These are phyloP conservation scores for cattle (Bos taurus) DNA, from an alignment of 2,113 vertebrate genomes.

Conservation along the genomic window ARS-UCD2.0 NC_037350.1:42491001-42491500, in stretches of 20 bases:
- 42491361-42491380: background rate
- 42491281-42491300: background rate
- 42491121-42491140: background rate
- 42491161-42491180: background rate
- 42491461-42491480: background rate
- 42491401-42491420: background rate
- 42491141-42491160: background rate
- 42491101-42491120: background rate
- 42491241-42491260: background rate
- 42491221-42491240: background rate
- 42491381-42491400: background rate
- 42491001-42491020: background rate
- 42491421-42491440: background rate
- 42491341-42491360: background rate
- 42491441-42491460: background rate
- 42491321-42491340: background rate
- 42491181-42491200: background rate
- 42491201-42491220: background rate
- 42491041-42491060: background rate
- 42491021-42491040: background rate
- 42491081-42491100: background rate
- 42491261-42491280: conserved; percentile 23
- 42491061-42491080: background rate
- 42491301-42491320: background rate
- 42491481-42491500: background rate